Evolutionary conservation across 2,888 invertebrate genomes (phyloP), one percentile per base, ranked within the genome.

Genomic region (Abscondita cerata): DNA sequence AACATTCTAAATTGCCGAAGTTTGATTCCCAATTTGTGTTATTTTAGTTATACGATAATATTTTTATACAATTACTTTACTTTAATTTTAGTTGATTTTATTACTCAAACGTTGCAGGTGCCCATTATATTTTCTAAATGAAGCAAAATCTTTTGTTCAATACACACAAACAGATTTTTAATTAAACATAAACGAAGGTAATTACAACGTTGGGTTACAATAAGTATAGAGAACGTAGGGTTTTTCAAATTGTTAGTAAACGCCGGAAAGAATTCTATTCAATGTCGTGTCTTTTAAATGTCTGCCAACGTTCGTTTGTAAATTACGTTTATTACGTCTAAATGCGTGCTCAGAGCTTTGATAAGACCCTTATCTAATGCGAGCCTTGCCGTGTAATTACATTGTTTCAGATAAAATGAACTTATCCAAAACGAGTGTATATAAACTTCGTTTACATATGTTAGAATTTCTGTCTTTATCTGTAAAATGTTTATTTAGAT

Each of bases 361-460:
- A 76, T 76, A 75, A 75, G 74, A 74, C 69, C 71, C 73, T 74
- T 74, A 75, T 72, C 73, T 72, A 65, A 63, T 68, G 73, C 73
- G 70, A 74, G 72, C 75, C 74, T 71, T 68, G 70, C 72, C 72
- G 70, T 67, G 72, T 76, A 76, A 76, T 76, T 76, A 74, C 76
- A 75, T 76, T 76, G 75, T 76, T 76, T 73, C 71, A 69, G 73
- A 75, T 74, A 73, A 75, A 76, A 76, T 76, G 75, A 76, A 76
- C 75, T 75, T 76, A 76, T 75, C 74, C 75, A 67, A 72, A 72
- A 73, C 69, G 68, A 71, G 67, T 72, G 69, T 72, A 70, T 66
- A 68, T 65, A 71, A 64, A 68, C 70, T 70, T 71, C 70, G 69
- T 72, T 73, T 72, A 71, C 70, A 73, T 70, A 73, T 72, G 71